Evolutionary conservation across 1,140 invertebrate species (phyloP).

Genomic region (Drosophila arawakana): DNA sequence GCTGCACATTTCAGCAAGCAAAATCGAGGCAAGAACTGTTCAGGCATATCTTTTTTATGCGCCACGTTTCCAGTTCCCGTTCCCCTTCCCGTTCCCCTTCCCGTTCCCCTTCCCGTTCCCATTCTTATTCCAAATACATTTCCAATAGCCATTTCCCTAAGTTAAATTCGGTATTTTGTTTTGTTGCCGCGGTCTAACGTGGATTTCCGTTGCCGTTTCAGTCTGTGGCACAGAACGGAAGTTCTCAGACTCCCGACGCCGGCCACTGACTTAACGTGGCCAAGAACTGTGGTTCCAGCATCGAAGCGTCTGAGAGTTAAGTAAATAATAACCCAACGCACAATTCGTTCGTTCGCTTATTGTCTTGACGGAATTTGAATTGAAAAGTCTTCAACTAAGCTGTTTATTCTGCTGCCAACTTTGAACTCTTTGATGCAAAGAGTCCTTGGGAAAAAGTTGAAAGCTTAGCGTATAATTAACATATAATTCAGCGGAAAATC

Average conservation of each 20-base stretch:
- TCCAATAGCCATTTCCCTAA: conserved; percentile 23
- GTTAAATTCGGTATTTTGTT: conserved; percentile 28
- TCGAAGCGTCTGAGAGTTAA: neutral
- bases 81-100: neutral
- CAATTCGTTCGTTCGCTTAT: conserved; percentile 8
- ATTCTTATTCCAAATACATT: conserved; percentile 18
- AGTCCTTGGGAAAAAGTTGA: conserved; percentile 52
- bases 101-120: conserved; percentile 12
- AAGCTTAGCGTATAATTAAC: conserved; percentile 74
- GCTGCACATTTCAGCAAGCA: conserved; percentile 67
- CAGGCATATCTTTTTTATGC: conserved; percentile 70
- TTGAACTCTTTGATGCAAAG: conserved; percentile 61
- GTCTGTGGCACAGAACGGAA: conserved; percentile 70
- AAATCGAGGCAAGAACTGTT: conserved; percentile 60
- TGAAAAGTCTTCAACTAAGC: conserved; percentile 45
- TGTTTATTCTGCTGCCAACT: conserved; percentile 47
- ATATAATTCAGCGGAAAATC: conserved; percentile 72
- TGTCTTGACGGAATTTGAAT: too few species aligned
- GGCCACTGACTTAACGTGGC: conserved; percentile 30
- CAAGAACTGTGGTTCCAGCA: too few species aligned
- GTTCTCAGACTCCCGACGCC: conserved; percentile 67
- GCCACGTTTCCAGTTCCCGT: conserved; percentile 34
- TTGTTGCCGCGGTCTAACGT: conserved; percentile 64
- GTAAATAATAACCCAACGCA: conserved; percentile 25
- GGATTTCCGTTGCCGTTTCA: conserved; percentile 72